phyloP scores from a whole-genome alignment of 1,140 invertebrate species.

The Lamellibrachia luymesi region DNA sequence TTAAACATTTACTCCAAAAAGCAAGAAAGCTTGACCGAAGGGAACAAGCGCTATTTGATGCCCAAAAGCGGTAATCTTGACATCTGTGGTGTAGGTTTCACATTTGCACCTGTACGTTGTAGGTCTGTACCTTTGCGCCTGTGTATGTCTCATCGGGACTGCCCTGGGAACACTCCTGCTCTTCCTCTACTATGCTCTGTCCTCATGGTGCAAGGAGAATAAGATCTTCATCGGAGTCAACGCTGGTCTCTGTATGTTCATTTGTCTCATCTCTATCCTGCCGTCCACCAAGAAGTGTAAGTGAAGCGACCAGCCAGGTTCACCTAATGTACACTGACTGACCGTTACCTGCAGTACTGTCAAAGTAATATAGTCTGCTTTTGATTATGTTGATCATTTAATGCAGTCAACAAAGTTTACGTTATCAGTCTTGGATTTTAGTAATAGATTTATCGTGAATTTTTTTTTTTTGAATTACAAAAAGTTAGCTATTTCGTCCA shows the following conservation, averaged over 20 bases:
- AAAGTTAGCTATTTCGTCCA: too few relatives aligned
- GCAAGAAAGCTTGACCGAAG: too few relatives aligned
- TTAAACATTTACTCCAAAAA: too few relatives aligned
- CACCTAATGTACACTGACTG: neutral
- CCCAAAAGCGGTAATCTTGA: too few relatives aligned
- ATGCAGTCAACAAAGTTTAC: too few relatives aligned
- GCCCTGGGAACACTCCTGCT: conserved; percentile 80
- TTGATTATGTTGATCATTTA: too few relatives aligned
- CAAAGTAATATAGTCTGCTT: too few relatives aligned
- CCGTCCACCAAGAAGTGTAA: conserved; percentile 60
- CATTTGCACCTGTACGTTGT: neutral
- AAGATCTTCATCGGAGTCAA: conserved; percentile 98
- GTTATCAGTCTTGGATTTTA: neutral
- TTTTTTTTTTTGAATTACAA: conserved; percentile 14
- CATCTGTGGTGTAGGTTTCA: neutral
- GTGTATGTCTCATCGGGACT: conserved; percentile 76
- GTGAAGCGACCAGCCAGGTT: conserved; percentile 22
- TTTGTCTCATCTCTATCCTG: conserved; percentile 84
- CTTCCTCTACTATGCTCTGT: conserved; percentile 83
- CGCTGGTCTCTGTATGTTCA: conserved; percentile 81
- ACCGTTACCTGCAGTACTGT: too few relatives aligned
- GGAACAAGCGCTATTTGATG: too few relatives aligned
- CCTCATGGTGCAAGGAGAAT: conserved; percentile 78
- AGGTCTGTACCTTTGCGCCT: conserved; percentile 63
- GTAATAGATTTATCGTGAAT: conserved; percentile 13